A percentile compares a stretch with the other conserved stretches of the same genome.
phyloP scores from a whole-genome alignment of 2,113 vertebrate species.

The Xenopus laevis region DNA sequence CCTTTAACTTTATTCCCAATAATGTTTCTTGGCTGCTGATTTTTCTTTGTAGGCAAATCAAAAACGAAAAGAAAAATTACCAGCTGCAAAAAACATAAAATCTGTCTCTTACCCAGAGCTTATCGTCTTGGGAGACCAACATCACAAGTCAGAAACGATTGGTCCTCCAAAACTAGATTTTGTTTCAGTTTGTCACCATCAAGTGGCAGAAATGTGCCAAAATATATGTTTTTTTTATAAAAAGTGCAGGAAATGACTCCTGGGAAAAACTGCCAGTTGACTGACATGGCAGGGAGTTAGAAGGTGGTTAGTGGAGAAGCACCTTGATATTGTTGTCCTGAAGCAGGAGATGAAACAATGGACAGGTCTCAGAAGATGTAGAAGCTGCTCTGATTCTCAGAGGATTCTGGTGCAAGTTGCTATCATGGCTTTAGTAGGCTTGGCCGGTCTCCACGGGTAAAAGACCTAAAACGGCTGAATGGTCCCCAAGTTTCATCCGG shows the following conservation, averaged over 20 bases:
- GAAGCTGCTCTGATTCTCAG: slow-evolving; percentile 15
- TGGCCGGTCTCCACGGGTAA: slow-evolving; percentile 98
- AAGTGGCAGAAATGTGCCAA: not conserved
- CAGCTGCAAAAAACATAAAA: too few relatives aligned
- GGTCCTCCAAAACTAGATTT: too few relatives aligned
- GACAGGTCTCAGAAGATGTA: slow-evolving; percentile 5
- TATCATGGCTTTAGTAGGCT: slow-evolving; percentile 76
- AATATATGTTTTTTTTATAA: not conserved
- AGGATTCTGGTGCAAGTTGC: slow-evolving; percentile 30
- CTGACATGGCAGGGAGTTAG: not conserved
- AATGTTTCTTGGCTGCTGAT: too few relatives aligned
- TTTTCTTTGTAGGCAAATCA: too few relatives aligned
- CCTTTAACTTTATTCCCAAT: too few relatives aligned
- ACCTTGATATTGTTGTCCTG: not conserved
- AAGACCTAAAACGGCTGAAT: slow-evolving; percentile 93
- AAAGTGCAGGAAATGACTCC: not conserved
- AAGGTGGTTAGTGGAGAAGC: not conserved
- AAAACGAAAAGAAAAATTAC: too few relatives aligned
- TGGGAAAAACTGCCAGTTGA: not conserved
- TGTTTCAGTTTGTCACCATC: not conserved
- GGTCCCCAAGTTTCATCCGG: slow-evolving; percentile 96
- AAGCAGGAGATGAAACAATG: not conserved
- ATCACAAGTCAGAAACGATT: too few relatives aligned
- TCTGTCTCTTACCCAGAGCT: too few relatives aligned
- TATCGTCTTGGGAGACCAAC: too few relatives aligned